These are phyloP conservation scores for Enteromius paludinosus DNA, from an alignment of 2,797 vertebrate species.

Conservation along the genomic window DNA sequence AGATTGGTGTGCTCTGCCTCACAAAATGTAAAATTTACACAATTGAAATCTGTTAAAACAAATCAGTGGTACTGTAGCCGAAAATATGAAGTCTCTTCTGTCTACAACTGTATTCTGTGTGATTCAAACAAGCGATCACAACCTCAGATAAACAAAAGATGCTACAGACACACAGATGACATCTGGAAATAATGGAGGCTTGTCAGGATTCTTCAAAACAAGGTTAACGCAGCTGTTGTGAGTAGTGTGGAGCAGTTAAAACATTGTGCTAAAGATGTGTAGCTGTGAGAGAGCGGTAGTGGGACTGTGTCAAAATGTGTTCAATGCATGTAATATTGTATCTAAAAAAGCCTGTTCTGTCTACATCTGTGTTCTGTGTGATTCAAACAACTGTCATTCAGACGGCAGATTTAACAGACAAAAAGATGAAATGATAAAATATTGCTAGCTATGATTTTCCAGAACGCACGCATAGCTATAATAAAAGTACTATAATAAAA, in stretches of 20 bases:
- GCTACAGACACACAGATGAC: background rate
- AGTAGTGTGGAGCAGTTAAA: background rate
- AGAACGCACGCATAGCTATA: background rate
- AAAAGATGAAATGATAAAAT: background rate
- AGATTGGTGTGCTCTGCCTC: too few relatives aligned
- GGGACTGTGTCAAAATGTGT: background rate
- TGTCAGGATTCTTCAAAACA: background rate
- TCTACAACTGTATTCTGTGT: background rate
- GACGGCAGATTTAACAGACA: background rate
- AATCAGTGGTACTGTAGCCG: background rate
- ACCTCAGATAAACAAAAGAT: background rate
- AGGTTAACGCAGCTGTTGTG: background rate
- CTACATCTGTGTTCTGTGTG: background rate
- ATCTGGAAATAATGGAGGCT: slow-evolving; percentile 2
- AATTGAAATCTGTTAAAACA: background rate
- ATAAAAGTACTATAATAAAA: background rate
- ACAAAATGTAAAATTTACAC: too few relatives aligned
- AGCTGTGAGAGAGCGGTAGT: background rate
- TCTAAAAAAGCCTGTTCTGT: background rate
- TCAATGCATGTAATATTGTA: background rate
- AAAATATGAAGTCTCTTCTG: background rate
- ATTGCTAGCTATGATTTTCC: background rate
- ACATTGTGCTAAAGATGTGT: background rate
- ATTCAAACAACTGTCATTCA: background rate
- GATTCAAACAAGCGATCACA: background rate